Conservation (phyloP, 2,888 invertebrate species). For the Nipponacmea schrenckii region DNA sequence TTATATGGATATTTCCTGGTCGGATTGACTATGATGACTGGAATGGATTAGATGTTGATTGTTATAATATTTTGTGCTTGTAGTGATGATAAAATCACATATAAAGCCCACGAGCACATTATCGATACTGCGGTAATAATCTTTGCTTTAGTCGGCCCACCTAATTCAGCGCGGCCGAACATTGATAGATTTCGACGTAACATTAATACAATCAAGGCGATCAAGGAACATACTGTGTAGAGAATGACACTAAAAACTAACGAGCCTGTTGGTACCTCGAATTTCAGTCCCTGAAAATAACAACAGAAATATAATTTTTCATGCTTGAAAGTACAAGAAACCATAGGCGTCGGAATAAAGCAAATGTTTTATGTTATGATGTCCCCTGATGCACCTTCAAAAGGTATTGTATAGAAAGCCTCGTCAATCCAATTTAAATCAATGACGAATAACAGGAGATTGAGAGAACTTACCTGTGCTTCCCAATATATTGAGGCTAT, state of each 20-base stretch:
- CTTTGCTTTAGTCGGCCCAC: slow-evolving; percentile 70
- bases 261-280: slow-evolving; percentile 56
- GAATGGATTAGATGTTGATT: slow-evolving; percentile 27
- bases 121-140: slow-evolving; percentile 66
- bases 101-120: slow-evolving; percentile 70
- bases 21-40: no score
- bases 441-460: no score
- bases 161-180: slow-evolving; percentile 72
- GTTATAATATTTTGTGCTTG: slow-evolving; percentile 43
- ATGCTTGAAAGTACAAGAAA: no score
- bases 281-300: slow-evolving; percentile 56
- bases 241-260: slow-evolving; percentile 71
- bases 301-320: slow-evolving; percentile 18
- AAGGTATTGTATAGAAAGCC: no score
- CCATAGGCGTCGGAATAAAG: no score
- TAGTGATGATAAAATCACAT: slow-evolving; percentile 69
- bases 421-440: no score
- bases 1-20: no score
- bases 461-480: slow-evolving; percentile 41
- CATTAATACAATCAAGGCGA: slow-evolving; percentile 70
- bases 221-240: slow-evolving; percentile 70
- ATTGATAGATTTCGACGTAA: slow-evolving; percentile 66
- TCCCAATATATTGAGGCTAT: slow-evolving; percentile 71
- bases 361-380: no score
- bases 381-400: no score